These are phyloP conservation scores for Diaphora mendica DNA, from an alignment of 2,888 invertebrate genomes.

Conservation along the genomic window DNA sequence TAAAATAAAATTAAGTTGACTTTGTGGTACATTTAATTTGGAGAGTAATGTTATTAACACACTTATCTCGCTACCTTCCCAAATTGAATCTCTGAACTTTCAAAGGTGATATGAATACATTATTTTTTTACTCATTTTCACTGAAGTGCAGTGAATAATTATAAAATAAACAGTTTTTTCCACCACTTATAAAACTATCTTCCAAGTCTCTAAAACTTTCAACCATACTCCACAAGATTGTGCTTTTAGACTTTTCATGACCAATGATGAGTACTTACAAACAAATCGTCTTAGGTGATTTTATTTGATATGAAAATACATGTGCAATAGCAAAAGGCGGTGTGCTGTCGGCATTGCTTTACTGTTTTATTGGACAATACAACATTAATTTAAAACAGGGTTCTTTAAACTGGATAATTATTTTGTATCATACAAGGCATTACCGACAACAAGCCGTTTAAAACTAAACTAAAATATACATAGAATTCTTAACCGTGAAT, in stretches of 20 bases:
- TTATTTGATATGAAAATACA: constrained; percentile 64
- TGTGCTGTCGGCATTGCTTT: constrained; percentile 33
- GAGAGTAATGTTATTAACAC: background rate
- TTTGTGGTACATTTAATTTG: background rate
- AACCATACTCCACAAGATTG: constrained; percentile 34
- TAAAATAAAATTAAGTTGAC: background rate
- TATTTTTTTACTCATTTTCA: background rate
- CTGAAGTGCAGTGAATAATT: background rate
- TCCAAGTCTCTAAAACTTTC: constrained; percentile 15
- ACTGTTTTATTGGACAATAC: background rate
- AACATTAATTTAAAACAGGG: background rate
- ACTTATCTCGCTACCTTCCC: background rate
- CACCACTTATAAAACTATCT: background rate
- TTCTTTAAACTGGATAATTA: background rate
- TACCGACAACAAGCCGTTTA: constrained; percentile 41
- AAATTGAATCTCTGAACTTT: background rate
- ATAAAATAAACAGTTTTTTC: background rate
- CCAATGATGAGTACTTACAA: constrained; percentile 64
- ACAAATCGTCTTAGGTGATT: constrained; percentile 51
- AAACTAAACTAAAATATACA: constrained; percentile 53
- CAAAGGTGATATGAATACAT: background rate
- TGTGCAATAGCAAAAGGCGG: constrained; percentile 53
- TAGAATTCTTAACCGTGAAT: constrained; percentile 55
- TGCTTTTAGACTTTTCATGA: constrained; percentile 47
- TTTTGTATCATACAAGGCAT: constrained; percentile 11